Conservation (phyloP, 2,113 vertebrate genomes). For the Aramus guarauna region DNA sequence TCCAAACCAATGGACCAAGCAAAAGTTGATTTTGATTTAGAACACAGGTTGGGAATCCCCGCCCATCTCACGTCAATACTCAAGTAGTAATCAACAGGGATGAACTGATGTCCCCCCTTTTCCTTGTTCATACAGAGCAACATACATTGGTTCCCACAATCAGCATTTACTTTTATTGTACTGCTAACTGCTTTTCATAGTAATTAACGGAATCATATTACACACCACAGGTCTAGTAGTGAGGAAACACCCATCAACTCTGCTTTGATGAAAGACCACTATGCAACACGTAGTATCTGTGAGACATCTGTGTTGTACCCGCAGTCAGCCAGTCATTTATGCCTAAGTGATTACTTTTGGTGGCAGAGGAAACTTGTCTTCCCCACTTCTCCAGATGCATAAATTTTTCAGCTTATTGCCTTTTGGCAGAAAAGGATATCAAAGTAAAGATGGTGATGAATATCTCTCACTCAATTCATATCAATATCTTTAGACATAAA, state of each 20-base stretch:
- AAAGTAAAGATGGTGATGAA: neutral
- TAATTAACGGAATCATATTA: neutral
- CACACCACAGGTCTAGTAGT: neutral
- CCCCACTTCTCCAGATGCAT: neutral
- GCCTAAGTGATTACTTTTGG: neutral
- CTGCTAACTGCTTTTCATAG: neutral
- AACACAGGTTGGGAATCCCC: neutral
- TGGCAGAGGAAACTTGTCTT: neutral
- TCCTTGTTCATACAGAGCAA: neutral
- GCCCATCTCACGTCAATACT: neutral
- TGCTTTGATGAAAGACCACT: neutral
- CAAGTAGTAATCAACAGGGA: neutral
- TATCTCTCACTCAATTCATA: neutral
- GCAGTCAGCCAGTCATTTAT: neutral
- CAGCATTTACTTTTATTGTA: neutral
- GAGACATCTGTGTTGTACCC: neutral
- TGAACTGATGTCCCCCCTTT: neutral
- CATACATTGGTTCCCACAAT: neutral
- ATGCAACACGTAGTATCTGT: neutral
- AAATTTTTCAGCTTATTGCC: neutral
- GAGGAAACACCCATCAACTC: neutral
- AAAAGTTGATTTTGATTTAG: neutral
- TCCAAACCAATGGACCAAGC: neutral
- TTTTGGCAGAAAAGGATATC: neutral
- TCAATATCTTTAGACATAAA: neutral